These are phyloP conservation scores for Sinonovacula constricta DNA, from an alignment of 1,140 invertebrate genomes.

Conservation along the genomic window DNA sequence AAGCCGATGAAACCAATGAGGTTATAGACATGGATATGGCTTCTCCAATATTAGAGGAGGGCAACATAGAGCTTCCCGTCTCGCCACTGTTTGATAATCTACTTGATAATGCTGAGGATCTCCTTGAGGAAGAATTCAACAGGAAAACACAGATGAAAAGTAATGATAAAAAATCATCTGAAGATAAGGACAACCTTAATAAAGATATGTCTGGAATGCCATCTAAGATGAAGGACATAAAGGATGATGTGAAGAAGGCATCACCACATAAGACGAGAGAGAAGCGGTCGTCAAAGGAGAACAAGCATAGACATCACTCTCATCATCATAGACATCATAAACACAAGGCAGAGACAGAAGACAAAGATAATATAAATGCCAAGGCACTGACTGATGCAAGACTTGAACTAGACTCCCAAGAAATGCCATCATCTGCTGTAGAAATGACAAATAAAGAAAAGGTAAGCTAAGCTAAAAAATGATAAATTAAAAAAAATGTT, in stretches of 20 bases:
- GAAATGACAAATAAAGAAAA: slow-evolving; percentile 96
- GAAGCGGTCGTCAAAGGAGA: slow-evolving; percentile 31
- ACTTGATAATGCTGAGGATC: slow-evolving; percentile 50
- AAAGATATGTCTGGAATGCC: neutral
- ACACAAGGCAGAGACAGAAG: slow-evolving; percentile 17
- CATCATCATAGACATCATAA: slow-evolving; percentile 5
- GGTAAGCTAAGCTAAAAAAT: too few species aligned
- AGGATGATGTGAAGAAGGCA: slow-evolving; percentile 40
- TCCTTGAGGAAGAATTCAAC: slow-evolving; percentile 49
- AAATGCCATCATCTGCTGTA: slow-evolving; percentile 85
- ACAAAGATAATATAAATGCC: slow-evolving; percentile 20
- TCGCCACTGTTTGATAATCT: slow-evolving; percentile 53
- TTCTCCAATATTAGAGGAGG: slow-evolving; percentile 73
- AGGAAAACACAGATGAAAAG: slow-evolving; percentile 48
- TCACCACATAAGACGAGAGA: slow-evolving; percentile 35
- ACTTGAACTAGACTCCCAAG: slow-evolving; percentile 43
- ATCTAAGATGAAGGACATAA: slow-evolving; percentile 27
- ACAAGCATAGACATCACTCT: slow-evolving; percentile 16
- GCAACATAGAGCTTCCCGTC: slow-evolving; percentile 60
- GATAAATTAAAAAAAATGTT: too few species aligned
- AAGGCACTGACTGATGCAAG: slow-evolving; percentile 42
- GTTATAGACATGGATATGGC: slow-evolving; percentile 84
- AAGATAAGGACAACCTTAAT: slow-evolving; percentile 1
- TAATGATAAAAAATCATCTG: slow-evolving; percentile 24
- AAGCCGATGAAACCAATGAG: slow-evolving; percentile 72